A percentile compares a stretch with the other conserved stretches of the same genome.
phyloP scores from a whole-genome alignment of 2,797 vertebrate species.

The Artibeus lituratus region DNA sequence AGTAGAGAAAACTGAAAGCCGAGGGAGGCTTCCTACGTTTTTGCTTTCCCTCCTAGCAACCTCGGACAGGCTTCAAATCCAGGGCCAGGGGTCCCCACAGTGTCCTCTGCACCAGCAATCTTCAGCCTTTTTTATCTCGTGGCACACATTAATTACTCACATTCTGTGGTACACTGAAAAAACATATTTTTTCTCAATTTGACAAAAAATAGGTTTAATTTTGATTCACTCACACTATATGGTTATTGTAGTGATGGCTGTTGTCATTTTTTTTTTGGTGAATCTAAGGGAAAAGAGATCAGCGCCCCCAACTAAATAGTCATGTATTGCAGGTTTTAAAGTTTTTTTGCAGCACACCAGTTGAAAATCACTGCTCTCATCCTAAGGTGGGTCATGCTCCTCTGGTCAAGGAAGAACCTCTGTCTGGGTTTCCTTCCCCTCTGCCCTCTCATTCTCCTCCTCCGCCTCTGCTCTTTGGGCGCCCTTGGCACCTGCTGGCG shows the following conservation, averaged over 20 bases:
- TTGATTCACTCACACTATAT: background rate
- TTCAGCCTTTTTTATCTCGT: background rate
- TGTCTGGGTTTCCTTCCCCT: background rate
- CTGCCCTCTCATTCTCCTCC: background rate
- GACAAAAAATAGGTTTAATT: background rate
- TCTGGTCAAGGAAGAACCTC: background rate
- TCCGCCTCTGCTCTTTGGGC: background rate
- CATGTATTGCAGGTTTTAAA: background rate
- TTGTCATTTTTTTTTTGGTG: background rate
- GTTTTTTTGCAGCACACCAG: background rate
- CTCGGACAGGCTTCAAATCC: background rate
- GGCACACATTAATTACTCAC: background rate
- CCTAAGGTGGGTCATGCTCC: accelerated
- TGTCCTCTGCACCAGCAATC: accelerated
- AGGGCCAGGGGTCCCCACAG: background rate
- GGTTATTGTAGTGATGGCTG: background rate
- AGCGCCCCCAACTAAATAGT: background rate
- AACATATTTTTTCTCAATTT: background rate
- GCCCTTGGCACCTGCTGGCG: background rate
- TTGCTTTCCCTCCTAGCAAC: background rate
- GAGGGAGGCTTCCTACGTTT: background rate
- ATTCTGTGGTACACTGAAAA: background rate
- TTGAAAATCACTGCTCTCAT: background rate
- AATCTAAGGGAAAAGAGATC: background rate
- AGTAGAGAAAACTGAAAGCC: background rate